Evolutionary conservation across 2,797 vertebrate genomes (phyloP).

Genomic region (Lagorchestes hirsutus): DNA sequence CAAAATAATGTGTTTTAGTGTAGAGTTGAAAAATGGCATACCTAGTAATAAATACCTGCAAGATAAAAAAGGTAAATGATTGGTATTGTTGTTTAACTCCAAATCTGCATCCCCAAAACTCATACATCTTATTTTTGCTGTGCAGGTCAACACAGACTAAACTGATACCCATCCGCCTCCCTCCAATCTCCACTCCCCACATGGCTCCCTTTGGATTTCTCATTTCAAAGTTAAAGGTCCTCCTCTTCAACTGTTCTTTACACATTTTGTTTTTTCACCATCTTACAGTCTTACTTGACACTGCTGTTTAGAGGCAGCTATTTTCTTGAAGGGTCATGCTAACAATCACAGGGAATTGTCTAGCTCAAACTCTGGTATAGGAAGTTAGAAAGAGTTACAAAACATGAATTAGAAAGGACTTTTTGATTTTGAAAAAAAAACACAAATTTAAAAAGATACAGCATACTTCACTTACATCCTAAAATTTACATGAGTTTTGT

Average conservation of each 20-base stretch:
- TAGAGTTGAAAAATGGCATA: neutral
- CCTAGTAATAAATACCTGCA: neutral
- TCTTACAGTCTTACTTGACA: neutral
- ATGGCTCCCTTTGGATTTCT: neutral
- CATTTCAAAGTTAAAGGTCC: neutral
- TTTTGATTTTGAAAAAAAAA: too few species aligned
- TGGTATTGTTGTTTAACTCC: neutral
- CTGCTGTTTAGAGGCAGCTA: neutral
- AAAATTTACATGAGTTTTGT: too few species aligned
- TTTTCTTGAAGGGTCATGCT: neutral
- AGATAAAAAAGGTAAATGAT: neutral
- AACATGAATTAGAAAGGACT: too few species aligned
- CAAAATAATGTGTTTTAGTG: rapidly evolving
- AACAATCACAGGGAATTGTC: neutral
- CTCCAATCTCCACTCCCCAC: neutral
- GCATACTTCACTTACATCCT: too few species aligned
- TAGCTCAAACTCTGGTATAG: neutral
- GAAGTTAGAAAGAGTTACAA: too few species aligned
- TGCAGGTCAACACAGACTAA: neutral
- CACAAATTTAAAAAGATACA: too few species aligned
- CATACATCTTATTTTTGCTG: neutral
- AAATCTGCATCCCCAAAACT: too few species aligned
- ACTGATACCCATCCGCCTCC: neutral
- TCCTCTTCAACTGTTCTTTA: neutral
- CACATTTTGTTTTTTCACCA: neutral